Evolutionary conservation across 1,140 invertebrate species (phyloP).

Genomic region (Chrysomallon squamiferum): DNA sequence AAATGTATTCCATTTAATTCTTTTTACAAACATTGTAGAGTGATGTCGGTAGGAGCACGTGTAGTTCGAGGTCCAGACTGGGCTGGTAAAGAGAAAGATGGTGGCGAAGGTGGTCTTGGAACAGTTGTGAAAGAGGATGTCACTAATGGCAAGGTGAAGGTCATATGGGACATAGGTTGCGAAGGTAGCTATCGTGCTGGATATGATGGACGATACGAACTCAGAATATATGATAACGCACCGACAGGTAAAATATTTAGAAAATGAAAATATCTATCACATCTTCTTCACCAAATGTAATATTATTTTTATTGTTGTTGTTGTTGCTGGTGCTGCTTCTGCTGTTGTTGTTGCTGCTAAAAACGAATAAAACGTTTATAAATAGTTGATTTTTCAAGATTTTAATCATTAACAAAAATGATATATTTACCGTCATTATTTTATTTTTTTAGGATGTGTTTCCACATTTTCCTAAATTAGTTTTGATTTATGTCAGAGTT

Average conservation of each 20-base stretch:
- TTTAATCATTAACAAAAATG: background rate
- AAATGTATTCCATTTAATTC: too few species aligned
- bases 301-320: too few species aligned
- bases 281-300: too few species aligned
- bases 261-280: too few species aligned
- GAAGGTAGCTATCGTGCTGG: constrained; percentile 7
- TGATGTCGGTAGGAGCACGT: too few species aligned
- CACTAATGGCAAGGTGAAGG: constrained; percentile 10
- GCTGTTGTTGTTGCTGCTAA: too few species aligned
- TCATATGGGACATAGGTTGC: constrained; percentile 28
- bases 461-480: background rate
- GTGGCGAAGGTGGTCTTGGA: constrained; percentile 34
- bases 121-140: constrained; percentile 13
- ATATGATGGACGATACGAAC: constrained; percentile 18
- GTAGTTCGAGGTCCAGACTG: constrained; percentile 36
- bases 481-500: background rate
- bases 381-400: background rate
- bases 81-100: constrained; percentile 21
- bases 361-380: background rate
- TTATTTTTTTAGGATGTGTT: background rate
- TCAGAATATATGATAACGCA: constrained; percentile 26
- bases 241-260: constrained; percentile 25
- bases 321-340: too few species aligned
- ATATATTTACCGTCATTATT: background rate
- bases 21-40: too few species aligned